phyloP scores from a whole-genome alignment of 2,113 vertebrate genomes.

The Neomonachus schauinslandi region DNA sequence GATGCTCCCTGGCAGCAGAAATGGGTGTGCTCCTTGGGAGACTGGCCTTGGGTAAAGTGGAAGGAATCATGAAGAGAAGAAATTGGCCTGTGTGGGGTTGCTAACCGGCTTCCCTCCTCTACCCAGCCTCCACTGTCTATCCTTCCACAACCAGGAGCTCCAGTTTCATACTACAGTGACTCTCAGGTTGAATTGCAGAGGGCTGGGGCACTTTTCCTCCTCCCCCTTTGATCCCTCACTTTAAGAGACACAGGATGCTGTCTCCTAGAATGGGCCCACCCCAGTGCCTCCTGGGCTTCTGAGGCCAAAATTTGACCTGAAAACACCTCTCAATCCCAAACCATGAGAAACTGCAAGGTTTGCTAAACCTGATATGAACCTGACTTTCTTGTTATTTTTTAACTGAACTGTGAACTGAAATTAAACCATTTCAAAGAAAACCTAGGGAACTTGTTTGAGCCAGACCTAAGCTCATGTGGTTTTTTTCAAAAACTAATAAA shows the following conservation, averaged over 20 bases:
- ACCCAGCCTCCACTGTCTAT: neutral
- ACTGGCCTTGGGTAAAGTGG: neutral
- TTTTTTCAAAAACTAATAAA: neutral
- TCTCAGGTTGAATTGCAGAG: neutral
- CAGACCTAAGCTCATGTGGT: neutral
- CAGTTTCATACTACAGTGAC: neutral
- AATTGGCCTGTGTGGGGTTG: neutral
- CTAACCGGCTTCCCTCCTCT: neutral
- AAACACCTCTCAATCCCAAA: neutral
- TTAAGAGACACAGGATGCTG: neutral
- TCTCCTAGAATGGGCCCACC: neutral
- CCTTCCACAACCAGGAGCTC: neutral
- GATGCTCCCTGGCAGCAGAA: neutral
- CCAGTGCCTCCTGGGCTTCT: accelerated
- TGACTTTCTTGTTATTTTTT: slow-evolving; percentile 41
- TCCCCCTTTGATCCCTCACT: neutral
- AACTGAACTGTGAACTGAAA: slow-evolving; percentile 10
- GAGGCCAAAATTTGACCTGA: neutral
- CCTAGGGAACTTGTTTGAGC: neutral
- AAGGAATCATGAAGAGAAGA: neutral
- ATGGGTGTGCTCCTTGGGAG: neutral
- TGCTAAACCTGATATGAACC: neutral
- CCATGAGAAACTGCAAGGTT: neutral
- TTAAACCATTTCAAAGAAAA: slow-evolving; percentile 53
- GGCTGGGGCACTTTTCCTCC: neutral